Evolutionary conservation across 2,888 invertebrate species (phyloP).

Genomic region (Lapara coniferarum): DNA sequence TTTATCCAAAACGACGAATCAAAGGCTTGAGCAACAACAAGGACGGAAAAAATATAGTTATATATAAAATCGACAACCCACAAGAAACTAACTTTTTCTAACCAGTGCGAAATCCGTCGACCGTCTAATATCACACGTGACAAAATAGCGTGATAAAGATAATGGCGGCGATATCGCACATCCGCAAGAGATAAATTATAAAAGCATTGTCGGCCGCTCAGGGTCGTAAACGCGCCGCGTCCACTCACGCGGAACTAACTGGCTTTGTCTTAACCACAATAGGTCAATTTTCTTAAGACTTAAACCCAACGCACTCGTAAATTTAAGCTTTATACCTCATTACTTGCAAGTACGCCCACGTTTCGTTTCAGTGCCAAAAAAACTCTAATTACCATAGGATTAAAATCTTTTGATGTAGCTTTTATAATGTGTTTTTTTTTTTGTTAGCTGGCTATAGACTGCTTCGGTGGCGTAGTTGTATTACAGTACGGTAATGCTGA

Average conservation of each 20-base stretch:
- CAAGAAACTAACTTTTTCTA: neutral
- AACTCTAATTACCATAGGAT: conserved; percentile 12
- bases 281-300: conserved; percentile 80
- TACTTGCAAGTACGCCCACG: conserved; percentile 75
- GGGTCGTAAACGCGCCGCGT: conserved; percentile 62
- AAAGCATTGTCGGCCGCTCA: conserved; percentile 68
- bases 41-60: neutral
- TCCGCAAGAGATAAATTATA: conserved; percentile 72
- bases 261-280: conserved; percentile 80
- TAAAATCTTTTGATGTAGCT: neutral
- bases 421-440: neutral
- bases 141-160: conserved; percentile 38
- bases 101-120: neutral
- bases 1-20: too few species aligned
- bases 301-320: conserved; percentile 75
- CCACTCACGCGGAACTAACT: conserved; percentile 75
- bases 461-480: too few species aligned
- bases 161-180: conserved; percentile 58
- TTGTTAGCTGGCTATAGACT: too few species aligned
- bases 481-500: too few species aligned
- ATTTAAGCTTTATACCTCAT: conserved; percentile 81
- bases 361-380: conserved; percentile 62
- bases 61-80: neutral
- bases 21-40: too few species aligned
- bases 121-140: conserved; percentile 31